Percentiles rank a stretch among this genome's conserved stretches.
phyloP scores from a whole-genome alignment of 2,797 vertebrate species.

The Brotula barbata region DNA sequence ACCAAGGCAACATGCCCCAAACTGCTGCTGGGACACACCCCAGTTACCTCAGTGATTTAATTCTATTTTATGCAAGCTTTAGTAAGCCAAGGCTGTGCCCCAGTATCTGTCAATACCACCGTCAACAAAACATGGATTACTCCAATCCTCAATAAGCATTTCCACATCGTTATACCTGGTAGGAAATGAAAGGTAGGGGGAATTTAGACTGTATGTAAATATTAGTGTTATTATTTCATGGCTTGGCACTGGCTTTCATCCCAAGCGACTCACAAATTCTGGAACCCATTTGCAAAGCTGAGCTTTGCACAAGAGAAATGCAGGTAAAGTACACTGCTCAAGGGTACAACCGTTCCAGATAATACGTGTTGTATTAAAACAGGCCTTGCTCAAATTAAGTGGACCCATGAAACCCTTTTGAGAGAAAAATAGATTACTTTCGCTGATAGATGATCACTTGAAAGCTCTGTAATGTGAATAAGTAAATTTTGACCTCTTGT shows the following conservation, averaged over 20 bases:
- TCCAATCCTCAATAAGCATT: constrained; percentile 43
- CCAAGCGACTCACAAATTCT: constrained; percentile 70
- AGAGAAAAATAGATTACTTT: constrained; percentile 75
- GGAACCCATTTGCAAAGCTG: constrained; percentile 66
- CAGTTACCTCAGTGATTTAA: constrained; percentile 69
- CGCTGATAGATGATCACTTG: constrained; percentile 79
- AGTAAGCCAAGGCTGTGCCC: constrained; percentile 28
- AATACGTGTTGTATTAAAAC: constrained; percentile 75
- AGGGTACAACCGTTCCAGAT: constrained; percentile 75
- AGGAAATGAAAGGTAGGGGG: constrained; percentile 47
- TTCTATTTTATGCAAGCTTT: constrained; percentile 58
- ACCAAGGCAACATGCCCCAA: constrained; percentile 39
- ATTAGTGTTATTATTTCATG: constrained; percentile 76
- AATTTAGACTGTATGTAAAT: constrained; percentile 71
- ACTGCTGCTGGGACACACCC: constrained; percentile 58
- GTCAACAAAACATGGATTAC: constrained; percentile 44
- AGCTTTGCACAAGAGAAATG: constrained; percentile 60
- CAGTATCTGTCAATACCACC: constrained; percentile 42
- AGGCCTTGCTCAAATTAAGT: constrained; percentile 75
- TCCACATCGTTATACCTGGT: constrained; percentile 37
- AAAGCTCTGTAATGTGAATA: constrained; percentile 77
- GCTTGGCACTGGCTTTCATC: constrained; percentile 70
- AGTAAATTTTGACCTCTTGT: constrained; percentile 76
- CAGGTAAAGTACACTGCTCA: constrained; percentile 74
- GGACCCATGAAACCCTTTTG: constrained; percentile 67